Base-by-base conservation (phyloP, 1,140 invertebrate genomes). In the Adelges cooleyi region DNA sequence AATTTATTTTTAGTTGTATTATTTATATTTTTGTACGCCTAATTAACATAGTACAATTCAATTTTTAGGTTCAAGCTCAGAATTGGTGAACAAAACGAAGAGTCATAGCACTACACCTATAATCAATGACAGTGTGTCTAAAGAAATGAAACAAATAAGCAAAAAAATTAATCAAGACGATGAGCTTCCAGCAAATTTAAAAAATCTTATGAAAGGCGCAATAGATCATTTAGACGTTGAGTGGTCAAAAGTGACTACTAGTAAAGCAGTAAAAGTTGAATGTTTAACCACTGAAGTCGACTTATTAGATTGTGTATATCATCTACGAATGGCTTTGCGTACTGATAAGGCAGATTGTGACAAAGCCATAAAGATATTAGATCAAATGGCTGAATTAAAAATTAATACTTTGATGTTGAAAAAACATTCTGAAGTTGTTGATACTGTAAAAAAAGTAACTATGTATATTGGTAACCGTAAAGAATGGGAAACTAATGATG, bases 361-460 rank as follows among this genome's bases (percentile, higher is more conserved):
- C 23, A 68, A 80, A 65, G 82, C 80, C 71, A 75, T 86, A 33
- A 75, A 80, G 42, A 73, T 76, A 1, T 79, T 86, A 76, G 80
- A 83, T 65, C 79, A 80, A 67, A 74, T 86, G 49, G 74, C 82
- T 71, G 78, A 81, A 11, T 72, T 91, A 46, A 77, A 85, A 15
- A 73, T 92, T 10, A 85, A 83, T 66, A 80, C 84, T 18, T 71
- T 92, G 2, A 90, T 92, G 85, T 74, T 94, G 25, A 83, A 91
- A 69, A 92, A 92, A 70, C 87, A 93, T 77, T 85, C 90, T 0
- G 81, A 86, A 62, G 82, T 89, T 66, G 81, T 93, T 56, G 84
- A 89, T 70, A 91, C 85, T 2, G 78, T 88, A 27, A 85, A 84
- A 69, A 80, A 83, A 67, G 75, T 78, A 65, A 67, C 56, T 27